A percentile compares a stretch with the other conserved stretches of the same genome.
Conservation (phyloP, 92 coral and sea anemone species). For the Parazoanthus swiftii region DNA sequence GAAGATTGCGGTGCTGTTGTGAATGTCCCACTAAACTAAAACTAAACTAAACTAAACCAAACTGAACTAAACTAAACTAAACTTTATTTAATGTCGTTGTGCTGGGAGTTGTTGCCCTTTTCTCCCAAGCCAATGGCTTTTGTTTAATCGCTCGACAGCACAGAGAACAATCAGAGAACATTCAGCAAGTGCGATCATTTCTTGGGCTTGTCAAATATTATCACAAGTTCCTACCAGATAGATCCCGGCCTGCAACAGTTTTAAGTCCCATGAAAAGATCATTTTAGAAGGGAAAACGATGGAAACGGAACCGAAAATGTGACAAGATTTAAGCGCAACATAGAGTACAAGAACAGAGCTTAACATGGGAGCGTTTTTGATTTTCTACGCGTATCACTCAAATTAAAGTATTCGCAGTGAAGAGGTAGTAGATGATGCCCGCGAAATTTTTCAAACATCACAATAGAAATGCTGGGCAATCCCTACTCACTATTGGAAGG, state of each 20-base stretch:
- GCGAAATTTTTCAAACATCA: no score
- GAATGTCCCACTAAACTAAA: constrained; percentile 36
- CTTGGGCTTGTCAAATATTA: constrained; percentile 44
- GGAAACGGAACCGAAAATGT: constrained; percentile 26
- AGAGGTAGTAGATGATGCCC: background rate
- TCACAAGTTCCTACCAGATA: constrained; percentile 53
- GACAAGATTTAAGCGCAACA: constrained; percentile 15
- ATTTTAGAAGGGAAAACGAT: constrained; percentile 19
- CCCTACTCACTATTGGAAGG: background rate
- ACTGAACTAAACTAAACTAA: no score
- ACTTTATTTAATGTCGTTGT: no score
- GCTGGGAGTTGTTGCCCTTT: no score
- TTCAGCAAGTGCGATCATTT: constrained; percentile 55
- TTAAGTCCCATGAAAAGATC: constrained; percentile 47
- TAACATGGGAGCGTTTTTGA: background rate
- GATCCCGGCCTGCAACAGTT: constrained; percentile 31
- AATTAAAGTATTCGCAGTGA: background rate
- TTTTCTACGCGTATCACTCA: constrained; percentile 8
- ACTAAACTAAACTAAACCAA: no score
- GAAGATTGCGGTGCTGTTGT: constrained; percentile 45
- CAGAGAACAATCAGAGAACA: constrained; percentile 27
- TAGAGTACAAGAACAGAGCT: background rate
- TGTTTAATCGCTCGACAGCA: no score
- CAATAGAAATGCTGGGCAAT: no score
- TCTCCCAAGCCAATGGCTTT: no score